These are phyloP conservation scores for Drosophila flavopinicola DNA, from an alignment of 2,888 invertebrate genomes.

Conservation along the genomic window DNA sequence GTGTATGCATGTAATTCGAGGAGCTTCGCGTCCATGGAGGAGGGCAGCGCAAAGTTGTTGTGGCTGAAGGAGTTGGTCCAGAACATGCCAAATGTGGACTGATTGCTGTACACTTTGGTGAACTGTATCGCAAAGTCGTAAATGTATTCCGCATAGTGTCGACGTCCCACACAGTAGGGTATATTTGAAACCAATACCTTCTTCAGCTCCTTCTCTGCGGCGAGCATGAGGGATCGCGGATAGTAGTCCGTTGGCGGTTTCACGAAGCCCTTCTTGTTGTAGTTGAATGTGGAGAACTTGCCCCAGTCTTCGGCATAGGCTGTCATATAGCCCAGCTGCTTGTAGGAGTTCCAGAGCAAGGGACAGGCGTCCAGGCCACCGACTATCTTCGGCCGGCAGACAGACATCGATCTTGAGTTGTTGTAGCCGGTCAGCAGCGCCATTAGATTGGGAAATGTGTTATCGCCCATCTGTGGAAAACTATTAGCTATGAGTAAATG, in stretches of 20 bases:
- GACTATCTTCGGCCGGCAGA: conserved; percentile 85
- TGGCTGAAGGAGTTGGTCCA: conserved; percentile 92
- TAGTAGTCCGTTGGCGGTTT: conserved; percentile 92
- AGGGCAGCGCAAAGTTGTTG: conserved; percentile 87
- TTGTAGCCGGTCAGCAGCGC: conserved; percentile 90
- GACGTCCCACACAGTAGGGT: conserved; percentile 87
- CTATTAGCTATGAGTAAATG: too few relatives aligned
- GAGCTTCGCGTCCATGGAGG: conserved; percentile 88
- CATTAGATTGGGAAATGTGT: conserved; percentile 95
- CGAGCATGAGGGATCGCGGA: conserved; percentile 89
- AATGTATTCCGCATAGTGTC: conserved; percentile 88
- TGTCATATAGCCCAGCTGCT: conserved; percentile 89
- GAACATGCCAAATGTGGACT: conserved; percentile 89
- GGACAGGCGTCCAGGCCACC: conserved; percentile 89
- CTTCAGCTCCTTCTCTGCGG: conserved; percentile 86
- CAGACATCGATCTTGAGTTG: conserved; percentile 83
- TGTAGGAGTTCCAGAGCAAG: conserved; percentile 91
- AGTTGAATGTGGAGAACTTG: conserved; percentile 88
- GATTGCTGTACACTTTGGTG: conserved; percentile 86
- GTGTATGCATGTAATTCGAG: conserved; percentile 86
- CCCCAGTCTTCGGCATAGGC: conserved; percentile 92
- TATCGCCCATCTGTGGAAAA: conserved; percentile 90
- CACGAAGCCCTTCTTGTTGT: conserved; percentile 88
- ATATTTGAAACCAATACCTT: conserved; percentile 84
- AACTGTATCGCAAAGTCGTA: conserved; percentile 89